Percentiles rank a stretch among this genome's conserved stretches.
phyloP scores from a whole-genome alignment of 2,797 vertebrate genomes.

The Austrolebias charrua region DNA sequence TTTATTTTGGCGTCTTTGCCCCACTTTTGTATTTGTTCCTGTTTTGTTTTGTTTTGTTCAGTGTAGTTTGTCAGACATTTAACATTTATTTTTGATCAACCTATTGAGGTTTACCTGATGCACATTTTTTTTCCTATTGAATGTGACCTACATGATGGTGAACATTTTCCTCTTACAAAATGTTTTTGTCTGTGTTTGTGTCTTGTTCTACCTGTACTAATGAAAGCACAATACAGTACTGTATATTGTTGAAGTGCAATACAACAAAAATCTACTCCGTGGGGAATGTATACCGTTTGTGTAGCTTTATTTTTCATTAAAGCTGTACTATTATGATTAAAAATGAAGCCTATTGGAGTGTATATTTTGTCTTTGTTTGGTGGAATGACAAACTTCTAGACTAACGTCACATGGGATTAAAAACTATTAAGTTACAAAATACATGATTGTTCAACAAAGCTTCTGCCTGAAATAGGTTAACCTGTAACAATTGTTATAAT shows the following conservation, averaged over 20 bases:
- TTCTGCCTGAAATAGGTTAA: too few relatives aligned
- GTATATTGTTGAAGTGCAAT: constrained; percentile 66
- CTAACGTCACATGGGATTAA: not conserved
- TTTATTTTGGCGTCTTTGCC: not conserved
- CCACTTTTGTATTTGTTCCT: not conserved
- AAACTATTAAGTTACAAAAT: too few relatives aligned
- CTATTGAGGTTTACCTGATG: not conserved
- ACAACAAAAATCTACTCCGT: constrained; percentile 40
- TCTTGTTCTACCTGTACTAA: constrained; percentile 48
- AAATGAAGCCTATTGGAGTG: constrained; percentile 22
- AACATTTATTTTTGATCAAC: constrained; percentile 17
- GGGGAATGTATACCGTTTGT: constrained; percentile 66
- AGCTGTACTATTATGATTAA: constrained; percentile 52
- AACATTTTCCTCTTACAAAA: constrained; percentile 22
- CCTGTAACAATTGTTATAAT: too few relatives aligned
- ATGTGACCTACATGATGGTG: constrained; percentile 3
- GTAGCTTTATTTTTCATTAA: constrained; percentile 66
- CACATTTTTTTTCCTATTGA: constrained; percentile 11
- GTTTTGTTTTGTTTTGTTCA: constrained; percentile 48
- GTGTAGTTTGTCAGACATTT: constrained; percentile 13
- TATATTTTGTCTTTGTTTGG: constrained; percentile 7
- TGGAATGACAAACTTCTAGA: not conserved
- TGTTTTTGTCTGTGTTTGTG: constrained; percentile 54
- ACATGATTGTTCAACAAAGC: too few relatives aligned
- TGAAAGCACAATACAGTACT: constrained; percentile 72